Evolutionary conservation across 2,888 invertebrate genomes (phyloP).

Genomic region (Buathra laborator): DNA sequence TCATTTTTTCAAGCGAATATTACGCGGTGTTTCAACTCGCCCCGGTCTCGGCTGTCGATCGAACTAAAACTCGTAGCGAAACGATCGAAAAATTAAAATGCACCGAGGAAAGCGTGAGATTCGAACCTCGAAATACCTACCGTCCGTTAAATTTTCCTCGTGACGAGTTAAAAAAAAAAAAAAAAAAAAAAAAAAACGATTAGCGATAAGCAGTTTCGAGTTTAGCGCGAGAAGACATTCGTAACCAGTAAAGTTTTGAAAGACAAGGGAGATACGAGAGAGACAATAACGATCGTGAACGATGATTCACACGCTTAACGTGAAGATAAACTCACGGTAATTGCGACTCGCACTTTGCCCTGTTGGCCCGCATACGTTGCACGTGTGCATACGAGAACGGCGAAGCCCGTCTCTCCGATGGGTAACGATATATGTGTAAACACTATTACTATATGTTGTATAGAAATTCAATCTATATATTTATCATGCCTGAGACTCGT

Average conservation of each 20-base stretch:
- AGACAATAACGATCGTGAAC: slow-evolving; percentile 78
- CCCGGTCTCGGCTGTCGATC: no score
- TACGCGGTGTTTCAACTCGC: no score
- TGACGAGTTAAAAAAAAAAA: slow-evolving; percentile 19
- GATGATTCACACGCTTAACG: slow-evolving; percentile 81
- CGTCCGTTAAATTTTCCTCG: neutral
- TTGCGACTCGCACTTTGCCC: slow-evolving; percentile 83
- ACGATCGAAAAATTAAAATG: no score
- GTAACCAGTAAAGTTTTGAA: slow-evolving; percentile 49
- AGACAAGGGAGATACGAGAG: slow-evolving; percentile 44
- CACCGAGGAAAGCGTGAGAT: no score
- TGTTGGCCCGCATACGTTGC: slow-evolving; percentile 72
- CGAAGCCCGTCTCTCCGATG: slow-evolving; percentile 20
- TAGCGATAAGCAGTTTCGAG: slow-evolving; percentile 20
- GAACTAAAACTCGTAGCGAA: no score
- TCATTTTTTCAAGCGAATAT: no score
- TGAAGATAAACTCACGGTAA: slow-evolving; percentile 82
- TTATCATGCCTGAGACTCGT: slow-evolving; percentile 15
- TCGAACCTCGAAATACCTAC: no score
- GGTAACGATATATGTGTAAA: slow-evolving; percentile 29
- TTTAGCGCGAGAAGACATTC: slow-evolving; percentile 1
- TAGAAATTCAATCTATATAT: slow-evolving; percentile 26
- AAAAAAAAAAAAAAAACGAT: slow-evolving; percentile 4
- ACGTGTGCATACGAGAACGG: slow-evolving; percentile 70
- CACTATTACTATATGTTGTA: neutral